Conservation (phyloP, 2,888 invertebrate species). For the Adineta ricciae region DNA sequence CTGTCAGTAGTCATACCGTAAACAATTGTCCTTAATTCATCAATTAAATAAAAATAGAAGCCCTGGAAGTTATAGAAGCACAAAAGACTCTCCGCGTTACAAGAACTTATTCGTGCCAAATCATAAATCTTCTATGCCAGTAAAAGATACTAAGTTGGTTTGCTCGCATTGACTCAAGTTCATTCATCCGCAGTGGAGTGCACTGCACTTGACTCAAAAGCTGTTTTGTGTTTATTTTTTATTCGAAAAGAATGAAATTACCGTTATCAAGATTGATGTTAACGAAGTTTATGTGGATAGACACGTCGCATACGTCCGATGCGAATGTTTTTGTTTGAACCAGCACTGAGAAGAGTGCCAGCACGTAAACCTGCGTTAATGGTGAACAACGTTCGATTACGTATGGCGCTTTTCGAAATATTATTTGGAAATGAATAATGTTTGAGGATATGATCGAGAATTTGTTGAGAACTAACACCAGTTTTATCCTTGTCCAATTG, state of each 20-base stretch:
- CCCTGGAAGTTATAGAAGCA: too few relatives aligned
- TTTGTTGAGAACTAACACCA: slow-evolving; percentile 8
- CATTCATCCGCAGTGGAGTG: too few relatives aligned
- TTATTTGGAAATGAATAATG: slow-evolving; percentile 1
- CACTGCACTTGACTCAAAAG: too few relatives aligned
- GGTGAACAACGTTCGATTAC: slow-evolving; percentile 6
- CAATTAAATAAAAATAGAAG: too few relatives aligned
- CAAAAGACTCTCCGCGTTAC: too few relatives aligned
- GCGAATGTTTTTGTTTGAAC: neutral
- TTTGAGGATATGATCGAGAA: slow-evolving; percentile 6
- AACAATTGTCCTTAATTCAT: too few relatives aligned
- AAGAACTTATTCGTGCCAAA: too few relatives aligned
- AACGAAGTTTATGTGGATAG: neutral
- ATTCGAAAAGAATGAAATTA: neutral
- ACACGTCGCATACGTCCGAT: slow-evolving; percentile 13
- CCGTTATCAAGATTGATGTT: neutral
- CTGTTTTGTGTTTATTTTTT: too few relatives aligned
- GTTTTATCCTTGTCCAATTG: neutral
- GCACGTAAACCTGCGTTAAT: neutral
- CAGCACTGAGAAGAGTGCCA: neutral
- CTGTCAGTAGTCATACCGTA: too few relatives aligned
- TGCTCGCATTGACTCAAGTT: too few relatives aligned
- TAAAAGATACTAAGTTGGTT: too few relatives aligned
- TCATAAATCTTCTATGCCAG: too few relatives aligned
- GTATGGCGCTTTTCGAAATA: neutral